Conservation (phyloP, 2,113 vertebrate species). For the Craseonycteris thonglongyai region DNA sequence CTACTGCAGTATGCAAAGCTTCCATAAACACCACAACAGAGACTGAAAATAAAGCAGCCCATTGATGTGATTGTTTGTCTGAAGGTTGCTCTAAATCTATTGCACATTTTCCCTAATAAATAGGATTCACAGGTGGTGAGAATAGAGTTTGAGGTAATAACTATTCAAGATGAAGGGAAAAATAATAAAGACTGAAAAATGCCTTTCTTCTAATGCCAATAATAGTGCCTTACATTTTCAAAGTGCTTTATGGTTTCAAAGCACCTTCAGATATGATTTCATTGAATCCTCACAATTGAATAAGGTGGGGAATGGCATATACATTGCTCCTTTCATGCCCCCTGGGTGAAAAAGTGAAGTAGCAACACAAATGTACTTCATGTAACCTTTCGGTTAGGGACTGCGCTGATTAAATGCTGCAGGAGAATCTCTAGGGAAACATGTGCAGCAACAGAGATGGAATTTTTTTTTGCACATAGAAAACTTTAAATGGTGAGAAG, state of each 20-base stretch:
- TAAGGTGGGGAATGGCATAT: background rate
- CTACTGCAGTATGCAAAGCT: background rate
- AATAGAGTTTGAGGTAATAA: background rate
- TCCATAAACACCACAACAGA: background rate
- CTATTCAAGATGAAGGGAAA: background rate
- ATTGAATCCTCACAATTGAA: background rate
- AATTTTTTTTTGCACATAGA: background rate
- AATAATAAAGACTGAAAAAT: conserved; percentile 16
- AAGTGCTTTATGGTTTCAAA: conserved; percentile 1
- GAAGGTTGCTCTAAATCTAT: background rate
- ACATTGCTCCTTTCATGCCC: background rate
- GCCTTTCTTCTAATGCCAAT: background rate
- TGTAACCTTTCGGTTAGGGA: background rate
- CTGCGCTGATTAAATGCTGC: background rate
- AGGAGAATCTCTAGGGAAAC: background rate
- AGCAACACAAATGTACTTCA: background rate
- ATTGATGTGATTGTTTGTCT: background rate
- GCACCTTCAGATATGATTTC: background rate
- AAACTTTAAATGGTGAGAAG: background rate
- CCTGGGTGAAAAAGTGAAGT: background rate
- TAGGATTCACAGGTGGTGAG: background rate
- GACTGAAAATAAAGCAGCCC: background rate
- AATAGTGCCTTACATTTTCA: background rate
- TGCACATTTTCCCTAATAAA: background rate
- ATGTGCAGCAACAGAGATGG: background rate